Evolutionary conservation across 2,888 invertebrate species (phyloP), one percentile per base, ranked within the genome.

Genomic region (Pelosia muscerda): DNA sequence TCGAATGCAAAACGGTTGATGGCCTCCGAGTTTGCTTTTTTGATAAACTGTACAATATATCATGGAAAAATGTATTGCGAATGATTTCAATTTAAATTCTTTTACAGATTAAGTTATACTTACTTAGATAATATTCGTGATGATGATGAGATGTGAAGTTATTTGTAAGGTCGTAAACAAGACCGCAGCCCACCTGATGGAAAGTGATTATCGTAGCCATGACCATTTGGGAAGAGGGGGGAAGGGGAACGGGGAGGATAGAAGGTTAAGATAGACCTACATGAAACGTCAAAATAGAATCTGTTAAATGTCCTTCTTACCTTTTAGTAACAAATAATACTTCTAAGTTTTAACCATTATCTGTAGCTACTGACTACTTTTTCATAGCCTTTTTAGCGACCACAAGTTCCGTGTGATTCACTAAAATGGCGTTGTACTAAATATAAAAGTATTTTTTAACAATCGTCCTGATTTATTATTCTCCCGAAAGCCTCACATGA

Each of bases 401-500:
- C 23, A 55, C 28, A 60, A 56, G 66, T 79, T 79, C 78, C 72
- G 62, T 65, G 19, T 79, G 74, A 79, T 61, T 79, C 71, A 78
- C 15, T 15, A 28, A 66, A 63, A 68, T 71, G 63, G 62, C 61
- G 38, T 23, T 31, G 54, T 62, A 62, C 55, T 65, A 62, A 65
- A 66, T 66, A 63, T 64, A 64, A 56, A 66, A 69, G 60, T 59
- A 72, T 71, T 79, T 76, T 49, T 71, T 72, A 65, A 73, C 67
- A 81, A 79, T 56, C 81, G 75, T 68, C 73, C 31, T 31, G 54
- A 64, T 78, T 76, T 73, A 77, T 60, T 83, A 87, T 87, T 88
- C 85, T 72, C 81, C 88, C 83, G 86, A 88, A 90, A 88, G 81
- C 79, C 65, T 65, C 57, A 76, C 79, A 88, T 92, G 93, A 93